Conservation (phyloP, 1,140 invertebrate genomes). For the Drosophila grimshawi region DNA sequence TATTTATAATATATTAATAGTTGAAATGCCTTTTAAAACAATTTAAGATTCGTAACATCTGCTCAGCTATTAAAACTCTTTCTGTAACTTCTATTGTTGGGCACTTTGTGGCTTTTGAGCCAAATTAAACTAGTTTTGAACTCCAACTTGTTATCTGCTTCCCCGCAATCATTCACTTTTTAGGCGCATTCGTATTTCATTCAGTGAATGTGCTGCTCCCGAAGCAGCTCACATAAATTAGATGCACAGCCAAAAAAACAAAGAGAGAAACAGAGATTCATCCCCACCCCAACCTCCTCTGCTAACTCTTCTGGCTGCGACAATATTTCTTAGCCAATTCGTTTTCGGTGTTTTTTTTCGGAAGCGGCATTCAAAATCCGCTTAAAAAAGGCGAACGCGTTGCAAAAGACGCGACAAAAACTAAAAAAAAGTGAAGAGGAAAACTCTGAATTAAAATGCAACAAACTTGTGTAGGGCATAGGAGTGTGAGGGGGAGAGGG, state of each 20-base stretch:
- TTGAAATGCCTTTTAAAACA: too few relatives aligned
- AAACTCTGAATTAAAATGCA: slow-evolving; percentile 63
- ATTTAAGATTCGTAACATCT: too few relatives aligned
- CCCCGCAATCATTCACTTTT: slow-evolving; percentile 13
- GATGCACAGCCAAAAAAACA: slow-evolving; percentile 23
- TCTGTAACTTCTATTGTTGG: too few relatives aligned
- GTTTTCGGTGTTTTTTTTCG: slow-evolving; percentile 51
- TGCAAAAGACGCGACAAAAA: slow-evolving; percentile 52
- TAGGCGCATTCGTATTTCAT: slow-evolving; percentile 38
- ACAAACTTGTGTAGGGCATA: slow-evolving; percentile 49
- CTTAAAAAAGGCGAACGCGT: slow-evolving; percentile 64
- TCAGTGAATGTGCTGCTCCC: slow-evolving; percentile 33
- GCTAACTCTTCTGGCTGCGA: slow-evolving; percentile 9
- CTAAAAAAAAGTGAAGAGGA: slow-evolving; percentile 13
- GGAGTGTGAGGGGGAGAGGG: background rate
- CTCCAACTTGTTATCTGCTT: background rate
- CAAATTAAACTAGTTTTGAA: background rate
- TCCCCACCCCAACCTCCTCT: background rate
- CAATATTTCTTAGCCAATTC: slow-evolving; percentile 67
- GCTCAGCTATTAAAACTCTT: too few relatives aligned
- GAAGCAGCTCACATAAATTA: slow-evolving; percentile 79
- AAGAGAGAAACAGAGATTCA: slow-evolving; percentile 9
- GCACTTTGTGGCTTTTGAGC: too few relatives aligned
- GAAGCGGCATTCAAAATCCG: slow-evolving; percentile 65
- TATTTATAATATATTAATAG: too few relatives aligned